A percentile compares a stretch with the other conserved stretches of the same genome.
Conservation (phyloP, 1,140 invertebrate genomes). For the Drosophila obscura region DNA sequence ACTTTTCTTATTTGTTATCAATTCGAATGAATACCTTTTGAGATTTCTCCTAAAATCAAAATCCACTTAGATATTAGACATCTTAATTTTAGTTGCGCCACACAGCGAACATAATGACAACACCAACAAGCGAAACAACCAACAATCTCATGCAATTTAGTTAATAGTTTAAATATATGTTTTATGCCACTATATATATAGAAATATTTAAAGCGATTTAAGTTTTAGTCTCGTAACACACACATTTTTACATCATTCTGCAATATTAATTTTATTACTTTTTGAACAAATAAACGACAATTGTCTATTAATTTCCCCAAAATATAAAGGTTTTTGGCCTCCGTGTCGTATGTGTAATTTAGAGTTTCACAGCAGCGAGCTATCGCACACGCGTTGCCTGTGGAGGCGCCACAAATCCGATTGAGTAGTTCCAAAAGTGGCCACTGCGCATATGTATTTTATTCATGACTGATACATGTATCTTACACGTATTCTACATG, state of each 20-base stretch:
- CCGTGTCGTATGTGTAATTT: conserved; percentile 13
- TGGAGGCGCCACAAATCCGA: too few species aligned
- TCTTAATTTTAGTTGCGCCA: conserved; percentile 27
- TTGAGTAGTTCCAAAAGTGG: conserved; percentile 3
- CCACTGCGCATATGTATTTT: not conserved
- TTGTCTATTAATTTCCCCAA: conserved; percentile 16
- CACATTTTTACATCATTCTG: conserved; percentile 63
- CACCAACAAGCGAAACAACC: conserved; percentile 35
- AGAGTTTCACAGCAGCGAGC: not conserved
- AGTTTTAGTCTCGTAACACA: conserved; percentile 54
- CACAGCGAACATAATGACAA: conserved; percentile 15
- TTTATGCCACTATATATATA: conserved; percentile 33
- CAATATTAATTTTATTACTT: conserved; percentile 76
- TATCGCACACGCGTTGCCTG: not conserved
- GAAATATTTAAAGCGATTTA: conserved; percentile 66
- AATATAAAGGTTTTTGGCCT: not conserved
- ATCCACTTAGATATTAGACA: conserved; percentile 52
- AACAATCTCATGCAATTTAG: conserved; percentile 78
- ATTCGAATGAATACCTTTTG: conserved; percentile 55
- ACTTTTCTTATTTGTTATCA: conserved; percentile 44
- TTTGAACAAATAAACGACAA: conserved; percentile 66
- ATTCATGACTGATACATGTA: too few species aligned
- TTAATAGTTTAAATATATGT: conserved; percentile 51
- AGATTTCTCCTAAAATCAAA: conserved; percentile 65
- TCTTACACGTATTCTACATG: too few species aligned